Percentiles rank a stretch among this genome's conserved stretches.
Conservation (phyloP, 2,888 invertebrate genomes). For the Phengaris arion region DNA sequence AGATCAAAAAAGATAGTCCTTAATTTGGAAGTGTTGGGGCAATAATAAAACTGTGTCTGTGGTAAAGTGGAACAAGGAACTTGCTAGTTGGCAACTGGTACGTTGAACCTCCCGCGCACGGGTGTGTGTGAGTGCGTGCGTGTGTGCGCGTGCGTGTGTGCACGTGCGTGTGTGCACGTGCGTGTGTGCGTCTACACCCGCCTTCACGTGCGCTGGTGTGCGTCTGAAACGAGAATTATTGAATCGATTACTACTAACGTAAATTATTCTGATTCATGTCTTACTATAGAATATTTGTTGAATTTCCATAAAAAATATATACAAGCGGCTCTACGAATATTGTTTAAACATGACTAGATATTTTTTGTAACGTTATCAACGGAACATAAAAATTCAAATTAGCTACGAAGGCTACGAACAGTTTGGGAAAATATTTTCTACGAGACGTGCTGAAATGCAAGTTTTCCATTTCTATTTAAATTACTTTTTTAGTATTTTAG, state of each 20-base stretch:
- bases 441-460: no score
- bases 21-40: constrained; percentile 66
- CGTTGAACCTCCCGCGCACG: constrained; percentile 69
- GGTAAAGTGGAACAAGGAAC: constrained; percentile 79
- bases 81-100: constrained; percentile 74
- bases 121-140: constrained; percentile 55
- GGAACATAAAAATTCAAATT: neutral
- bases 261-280: constrained; percentile 66
- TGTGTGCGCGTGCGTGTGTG: constrained; percentile 35
- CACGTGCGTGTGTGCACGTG: constrained; percentile 39
- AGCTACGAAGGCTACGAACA: neutral
- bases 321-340: neutral
- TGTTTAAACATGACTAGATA: neutral
- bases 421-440: neutral
- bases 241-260: constrained; percentile 42
- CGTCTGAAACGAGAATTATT: constrained; percentile 41
- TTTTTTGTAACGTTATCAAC: neutral
- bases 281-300: constrained; percentile 31
- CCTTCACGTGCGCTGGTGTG: constrained; percentile 42
- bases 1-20: constrained; percentile 31
- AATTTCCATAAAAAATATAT: constrained; percentile 20
- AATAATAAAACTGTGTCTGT: constrained; percentile 77
- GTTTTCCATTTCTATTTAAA: neutral
- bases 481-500: neutral
- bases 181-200: constrained; percentile 42